These are phyloP conservation scores for Cephus pulcher DNA, from an alignment of 2,888 invertebrate genomes.

Conservation along the genomic window DNA sequence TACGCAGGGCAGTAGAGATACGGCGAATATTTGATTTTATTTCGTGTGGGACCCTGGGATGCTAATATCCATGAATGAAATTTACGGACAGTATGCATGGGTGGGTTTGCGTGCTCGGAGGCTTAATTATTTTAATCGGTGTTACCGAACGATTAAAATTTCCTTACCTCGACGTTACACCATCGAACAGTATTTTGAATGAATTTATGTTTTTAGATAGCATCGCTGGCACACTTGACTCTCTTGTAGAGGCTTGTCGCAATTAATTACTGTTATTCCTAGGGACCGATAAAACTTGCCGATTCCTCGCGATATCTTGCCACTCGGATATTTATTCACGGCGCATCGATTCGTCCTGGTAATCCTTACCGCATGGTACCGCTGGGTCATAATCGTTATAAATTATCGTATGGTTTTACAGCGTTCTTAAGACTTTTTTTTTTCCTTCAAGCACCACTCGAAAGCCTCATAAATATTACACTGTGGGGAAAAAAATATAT, in stretches of 20 bases:
- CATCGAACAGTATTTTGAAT: constrained; percentile 11
- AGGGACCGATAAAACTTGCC: constrained; percentile 6
- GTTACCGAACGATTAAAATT: constrained; percentile 14
- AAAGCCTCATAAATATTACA: not conserved
- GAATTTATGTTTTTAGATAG: constrained; percentile 18
- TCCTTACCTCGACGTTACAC: constrained; percentile 9
- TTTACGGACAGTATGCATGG: constrained; percentile 10
- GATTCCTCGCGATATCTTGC: not conserved
- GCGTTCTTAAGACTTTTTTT: not conserved
- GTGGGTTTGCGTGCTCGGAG: not conserved
- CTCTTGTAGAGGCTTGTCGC: constrained; percentile 9
- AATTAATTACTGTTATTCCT: constrained; percentile 18
- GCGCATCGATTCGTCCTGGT: not conserved
- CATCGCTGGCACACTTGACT: constrained; percentile 8
- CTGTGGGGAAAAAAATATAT: not conserved
- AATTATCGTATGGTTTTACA: not conserved
- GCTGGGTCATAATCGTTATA: not conserved
- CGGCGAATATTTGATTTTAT: not conserved
- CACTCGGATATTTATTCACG: not conserved
- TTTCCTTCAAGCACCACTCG: not conserved
- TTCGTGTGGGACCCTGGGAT: not conserved
- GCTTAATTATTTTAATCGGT: constrained; percentile 5
- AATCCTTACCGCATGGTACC: not conserved
- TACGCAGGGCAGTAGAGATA: not conserved
- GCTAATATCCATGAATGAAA: not conserved